phyloP scores from a whole-genome alignment of 1,140 invertebrate species.

The Probaryconus sp. region DNA sequence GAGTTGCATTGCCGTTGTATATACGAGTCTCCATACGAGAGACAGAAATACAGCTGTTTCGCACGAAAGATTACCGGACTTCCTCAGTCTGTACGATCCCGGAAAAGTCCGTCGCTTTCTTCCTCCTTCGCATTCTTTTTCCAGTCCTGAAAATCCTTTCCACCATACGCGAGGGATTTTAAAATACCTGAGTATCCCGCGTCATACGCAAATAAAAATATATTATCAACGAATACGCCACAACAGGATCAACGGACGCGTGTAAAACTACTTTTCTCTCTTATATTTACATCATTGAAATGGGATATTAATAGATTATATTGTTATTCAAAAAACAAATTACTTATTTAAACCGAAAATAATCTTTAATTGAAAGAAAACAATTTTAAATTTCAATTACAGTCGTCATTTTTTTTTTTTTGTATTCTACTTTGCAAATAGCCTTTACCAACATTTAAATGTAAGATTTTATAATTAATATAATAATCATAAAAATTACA shows the following conservation, averaged over 20 bases:
- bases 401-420: too few relatives aligned
- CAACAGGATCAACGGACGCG: constrained; percentile 1
- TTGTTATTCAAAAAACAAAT: too few relatives aligned
- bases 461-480: too few relatives aligned
- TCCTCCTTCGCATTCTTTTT: constrained; percentile 26
- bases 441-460: too few relatives aligned
- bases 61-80: constrained; percentile 66
- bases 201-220: constrained; percentile 36
- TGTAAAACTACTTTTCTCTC: neutral
- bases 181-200: constrained; percentile 11
- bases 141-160: constrained; percentile 21
- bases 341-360: too few relatives aligned
- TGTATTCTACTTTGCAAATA: too few relatives aligned
- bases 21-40: constrained; percentile 22
- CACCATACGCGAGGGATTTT: constrained; percentile 3
- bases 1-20: neutral
- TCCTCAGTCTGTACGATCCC: constrained; percentile 31
- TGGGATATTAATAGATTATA: too few relatives aligned
- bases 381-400: too few relatives aligned
- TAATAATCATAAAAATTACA: too few relatives aligned
- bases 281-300: neutral
- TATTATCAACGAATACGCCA: constrained; percentile 24
- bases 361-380: too few relatives aligned
- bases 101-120: constrained; percentile 33
- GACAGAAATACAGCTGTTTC: constrained; percentile 66